These are phyloP conservation scores for Mycetomoellerius zeteki DNA, from an alignment of 1,140 invertebrate genomes.

Conservation along the genomic window DNA sequence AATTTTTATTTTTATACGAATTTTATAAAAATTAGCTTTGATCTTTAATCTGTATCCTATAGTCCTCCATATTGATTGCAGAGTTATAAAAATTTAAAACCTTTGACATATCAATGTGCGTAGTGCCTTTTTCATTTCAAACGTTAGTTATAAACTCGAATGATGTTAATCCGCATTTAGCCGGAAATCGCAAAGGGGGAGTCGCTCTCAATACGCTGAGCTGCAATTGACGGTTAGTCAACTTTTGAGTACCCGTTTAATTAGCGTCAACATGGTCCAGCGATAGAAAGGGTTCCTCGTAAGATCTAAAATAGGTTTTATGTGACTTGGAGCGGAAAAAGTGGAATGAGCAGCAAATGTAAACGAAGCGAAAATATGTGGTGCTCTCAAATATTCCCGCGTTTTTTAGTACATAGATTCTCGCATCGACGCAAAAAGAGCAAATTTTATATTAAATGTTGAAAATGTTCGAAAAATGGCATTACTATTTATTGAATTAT, in stretches of 20 bases:
- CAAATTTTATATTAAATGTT: constrained; percentile 8
- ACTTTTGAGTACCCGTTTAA: constrained; percentile 45
- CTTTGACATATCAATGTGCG: constrained; percentile 3
- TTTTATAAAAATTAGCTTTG: constrained; percentile 29
- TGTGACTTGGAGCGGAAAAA: constrained; percentile 66
- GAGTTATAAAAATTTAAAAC: neutral
- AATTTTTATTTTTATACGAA: neutral
- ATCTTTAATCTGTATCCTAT: neutral
- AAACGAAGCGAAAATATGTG: constrained; percentile 5
- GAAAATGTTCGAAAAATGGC: neutral
- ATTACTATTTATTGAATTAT: neutral
- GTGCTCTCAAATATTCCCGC: neutral
- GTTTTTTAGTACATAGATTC: constrained; percentile 1
- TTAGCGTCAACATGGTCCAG: constrained; percentile 41
- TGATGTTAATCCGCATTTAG: constrained; percentile 32
- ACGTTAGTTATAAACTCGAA: constrained; percentile 47
- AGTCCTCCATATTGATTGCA: neutral
- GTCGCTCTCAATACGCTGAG: constrained; percentile 4
- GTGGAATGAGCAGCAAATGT: neutral
- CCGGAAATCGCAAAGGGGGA: constrained; percentile 25
- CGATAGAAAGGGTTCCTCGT: constrained; percentile 40
- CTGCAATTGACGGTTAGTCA: constrained; percentile 55
- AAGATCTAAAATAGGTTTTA: constrained; percentile 66
- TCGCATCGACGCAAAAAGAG: neutral
- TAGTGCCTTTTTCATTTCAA: constrained; percentile 20